These are phyloP conservation scores for Empidonax traillii DNA, from an alignment of 2,113 vertebrate species.

Conservation along the genomic window DNA sequence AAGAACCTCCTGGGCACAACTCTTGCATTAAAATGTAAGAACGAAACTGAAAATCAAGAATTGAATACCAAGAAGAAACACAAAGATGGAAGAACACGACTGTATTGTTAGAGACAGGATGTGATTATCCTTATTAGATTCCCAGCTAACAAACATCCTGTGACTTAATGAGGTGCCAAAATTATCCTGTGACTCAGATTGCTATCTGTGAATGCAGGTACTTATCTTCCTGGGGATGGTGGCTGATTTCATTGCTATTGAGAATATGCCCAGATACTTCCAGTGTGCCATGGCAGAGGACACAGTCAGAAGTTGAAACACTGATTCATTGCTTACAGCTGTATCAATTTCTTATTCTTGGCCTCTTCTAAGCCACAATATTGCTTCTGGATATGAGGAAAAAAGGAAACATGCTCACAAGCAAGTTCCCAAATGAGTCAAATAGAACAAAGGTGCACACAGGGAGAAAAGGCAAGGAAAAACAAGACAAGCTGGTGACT, in stretches of 20 bases:
- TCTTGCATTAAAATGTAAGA: background rate
- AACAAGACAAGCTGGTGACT: background rate
- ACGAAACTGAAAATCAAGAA: background rate
- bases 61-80: background rate
- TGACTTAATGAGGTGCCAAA: background rate
- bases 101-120: accelerated
- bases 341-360: background rate
- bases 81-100: background rate
- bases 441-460: background rate
- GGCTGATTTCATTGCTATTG: background rate
- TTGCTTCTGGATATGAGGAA: background rate
- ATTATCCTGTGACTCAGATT: background rate
- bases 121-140: background rate
- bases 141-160: background rate
- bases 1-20: background rate
- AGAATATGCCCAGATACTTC: background rate
- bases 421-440: background rate
- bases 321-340: background rate
- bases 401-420: background rate
- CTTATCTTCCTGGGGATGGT: background rate
- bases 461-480: background rate
- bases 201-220: background rate
- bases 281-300: background rate
- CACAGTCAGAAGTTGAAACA: background rate
- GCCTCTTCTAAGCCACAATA: background rate